Base-by-base conservation (phyloP, 2,888 invertebrate species). In the Acanthosepion lycidas region DNA sequence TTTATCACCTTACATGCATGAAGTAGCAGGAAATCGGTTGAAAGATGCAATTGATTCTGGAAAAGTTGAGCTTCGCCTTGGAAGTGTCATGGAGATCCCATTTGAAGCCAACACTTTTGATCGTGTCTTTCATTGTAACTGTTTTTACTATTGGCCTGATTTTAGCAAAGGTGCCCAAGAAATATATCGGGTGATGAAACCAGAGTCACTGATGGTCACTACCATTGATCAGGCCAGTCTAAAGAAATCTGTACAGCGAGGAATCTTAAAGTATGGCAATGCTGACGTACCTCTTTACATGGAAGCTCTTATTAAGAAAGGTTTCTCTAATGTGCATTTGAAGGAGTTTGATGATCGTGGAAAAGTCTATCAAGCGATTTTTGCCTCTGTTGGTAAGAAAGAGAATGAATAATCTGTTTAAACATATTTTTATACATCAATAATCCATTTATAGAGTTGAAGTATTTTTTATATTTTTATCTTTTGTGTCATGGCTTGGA, bases 1-100 rank as follows among this genome's bases (percentile, higher is more conserved):
- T 9, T 93, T 96, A 8, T 97, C 97, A n/a, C 93, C 95, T n/a
- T 95, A 95, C 94, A 97, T 96, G 96, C 48, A 96, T 18, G 95
- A 95, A 42, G 91, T 94, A 51, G 96, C 96, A 9, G 95, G 59
- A 6, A 94, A 94, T 15, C 92, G 55, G 6, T 91, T 96, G 18
- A 94, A 94, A 33, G 18, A 95, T 15, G 95, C 96, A 53, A 96
- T 97, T 20, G 33, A 94, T 6, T 94, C 95, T 20, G 96, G 95
- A n/a, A 96, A 96, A 94, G 95, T 97, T 1, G 92, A 96, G 18
- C 94, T 97, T 42, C 95, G 93, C 18, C 94, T 95, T 42, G 42
- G 42, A 42, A 42, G 42, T 2, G 42, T 42, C 42, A 42, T 42
- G 42, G 42, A 42, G 2, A 42, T 42, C 42, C 42, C 42, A 42